phyloP scores from a whole-genome alignment of 2,797 vertebrate genomes.

The Brachymystax lenok region DNA sequence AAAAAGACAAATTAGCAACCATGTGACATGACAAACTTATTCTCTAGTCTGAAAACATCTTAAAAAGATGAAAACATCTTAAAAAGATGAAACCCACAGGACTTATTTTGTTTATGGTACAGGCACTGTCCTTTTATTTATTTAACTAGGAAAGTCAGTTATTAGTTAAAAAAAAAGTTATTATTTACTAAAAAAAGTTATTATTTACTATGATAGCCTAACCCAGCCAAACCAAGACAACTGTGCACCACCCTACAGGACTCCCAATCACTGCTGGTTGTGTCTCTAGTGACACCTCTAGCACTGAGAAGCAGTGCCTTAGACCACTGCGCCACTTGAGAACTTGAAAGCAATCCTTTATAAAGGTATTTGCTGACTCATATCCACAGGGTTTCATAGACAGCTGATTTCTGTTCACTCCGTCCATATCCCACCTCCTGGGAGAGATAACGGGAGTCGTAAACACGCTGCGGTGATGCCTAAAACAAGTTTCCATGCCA shows the following conservation, averaged over 20 bases:
- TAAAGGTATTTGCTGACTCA: slow-evolving; percentile 70
- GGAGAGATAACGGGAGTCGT: slow-evolving; percentile 57
- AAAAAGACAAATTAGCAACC: background rate
- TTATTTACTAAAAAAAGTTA: no score
- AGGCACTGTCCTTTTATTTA: slow-evolving; percentile 17
- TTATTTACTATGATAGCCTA: no score
- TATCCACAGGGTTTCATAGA: slow-evolving; percentile 61
- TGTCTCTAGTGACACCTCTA: no score
- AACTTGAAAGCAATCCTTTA: slow-evolving; percentile 47
- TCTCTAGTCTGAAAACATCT: background rate
- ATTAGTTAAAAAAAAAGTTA: no score
- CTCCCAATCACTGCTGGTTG: no score
- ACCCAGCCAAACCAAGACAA: no score
- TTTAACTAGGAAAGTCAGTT: no score
- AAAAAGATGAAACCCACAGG: slow-evolving; percentile 9
- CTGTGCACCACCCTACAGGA: no score
- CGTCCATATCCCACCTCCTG: slow-evolving; percentile 66
- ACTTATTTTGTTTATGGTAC: background rate
- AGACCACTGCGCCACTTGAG: no score
- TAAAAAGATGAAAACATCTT: slow-evolving; percentile 2
- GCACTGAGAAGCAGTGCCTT: no score
- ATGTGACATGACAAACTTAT: slow-evolving; percentile 19
- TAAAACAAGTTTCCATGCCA: slow-evolving; percentile 64
- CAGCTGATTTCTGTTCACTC: slow-evolving; percentile 70
- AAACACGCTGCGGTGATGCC: slow-evolving; percentile 61